phyloP scores from a whole-genome alignment of 2,888 invertebrate genomes.

The Monochamus alternatus region DNA sequence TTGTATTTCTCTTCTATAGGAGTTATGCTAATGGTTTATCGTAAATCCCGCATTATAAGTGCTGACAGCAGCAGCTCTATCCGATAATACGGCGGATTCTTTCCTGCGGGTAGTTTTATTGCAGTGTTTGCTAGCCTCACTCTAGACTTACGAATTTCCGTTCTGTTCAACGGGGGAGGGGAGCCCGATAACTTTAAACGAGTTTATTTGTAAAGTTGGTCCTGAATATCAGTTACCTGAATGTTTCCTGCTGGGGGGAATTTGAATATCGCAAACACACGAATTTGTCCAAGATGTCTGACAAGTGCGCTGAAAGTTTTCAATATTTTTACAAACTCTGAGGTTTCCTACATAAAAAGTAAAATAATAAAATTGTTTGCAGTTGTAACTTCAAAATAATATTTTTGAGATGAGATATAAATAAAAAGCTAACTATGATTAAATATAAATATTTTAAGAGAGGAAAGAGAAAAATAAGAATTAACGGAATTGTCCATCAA shows the following conservation, averaged over 20 bases:
- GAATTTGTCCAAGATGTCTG: not conserved
- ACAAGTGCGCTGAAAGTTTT: not conserved
- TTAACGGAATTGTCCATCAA: too few relatives aligned
- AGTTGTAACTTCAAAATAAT: too few relatives aligned
- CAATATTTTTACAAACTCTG: not conserved
- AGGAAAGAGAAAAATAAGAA: too few relatives aligned
- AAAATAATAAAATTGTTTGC: too few relatives aligned
- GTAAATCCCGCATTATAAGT: conserved; percentile 51
- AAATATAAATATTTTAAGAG: too few relatives aligned
- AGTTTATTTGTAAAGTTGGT: conserved; percentile 21
- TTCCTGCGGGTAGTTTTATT: conserved; percentile 30
- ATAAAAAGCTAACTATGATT: too few relatives aligned
- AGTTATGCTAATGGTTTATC: conserved; percentile 55
- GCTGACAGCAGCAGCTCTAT: conserved; percentile 28
- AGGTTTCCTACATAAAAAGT: too few relatives aligned
- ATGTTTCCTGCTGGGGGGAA: conserved; percentile 7
- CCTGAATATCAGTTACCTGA: conserved; percentile 14
- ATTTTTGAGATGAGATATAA: too few relatives aligned
- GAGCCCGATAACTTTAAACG: conserved; percentile 21
- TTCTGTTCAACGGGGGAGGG: not conserved
- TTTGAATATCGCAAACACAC: conserved; percentile 16
- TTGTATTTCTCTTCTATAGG: conserved; percentile 56
- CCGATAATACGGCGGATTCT: conserved; percentile 20
- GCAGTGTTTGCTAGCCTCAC: conserved; percentile 22
- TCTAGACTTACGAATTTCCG: conserved; percentile 9